A percentile compares a stretch with the other conserved stretches of the same genome.
phyloP scores from a whole-genome alignment of 1,140 invertebrate species.

The Heterodera carotae region DNA sequence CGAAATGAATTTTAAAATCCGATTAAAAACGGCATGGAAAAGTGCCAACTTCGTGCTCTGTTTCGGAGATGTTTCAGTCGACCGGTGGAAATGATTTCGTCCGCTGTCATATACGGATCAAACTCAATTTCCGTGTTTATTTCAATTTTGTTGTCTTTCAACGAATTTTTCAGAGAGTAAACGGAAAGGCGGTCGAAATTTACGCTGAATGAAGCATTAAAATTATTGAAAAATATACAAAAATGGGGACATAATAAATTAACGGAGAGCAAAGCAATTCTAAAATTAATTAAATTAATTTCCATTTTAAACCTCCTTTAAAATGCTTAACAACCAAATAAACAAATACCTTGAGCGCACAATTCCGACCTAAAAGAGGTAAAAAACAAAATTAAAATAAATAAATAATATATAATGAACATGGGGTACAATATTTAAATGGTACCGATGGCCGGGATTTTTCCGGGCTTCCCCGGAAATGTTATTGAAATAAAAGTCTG shows the following conservation, averaged over 20 bases:
- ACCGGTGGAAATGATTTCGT: constrained; percentile 58
- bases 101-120: constrained; percentile 57
- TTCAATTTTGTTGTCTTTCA: constrained; percentile 56
- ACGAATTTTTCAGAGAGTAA: constrained; percentile 54
- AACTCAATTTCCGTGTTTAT: constrained; percentile 59
- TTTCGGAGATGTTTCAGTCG: constrained; percentile 49
- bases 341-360: constrained; percentile 39
- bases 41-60: constrained; percentile 51
- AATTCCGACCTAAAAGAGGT: constrained; percentile 43
- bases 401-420: background rate
- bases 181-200: constrained; percentile 56
- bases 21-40: background rate
- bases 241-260: too few relatives aligned
- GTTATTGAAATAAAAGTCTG: too few relatives aligned
- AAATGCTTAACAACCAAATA: background rate
- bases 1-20: too few relatives aligned
- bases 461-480: too few relatives aligned
- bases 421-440: too few relatives aligned
- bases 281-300: background rate
- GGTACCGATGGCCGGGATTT: too few relatives aligned
- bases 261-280: too few relatives aligned
- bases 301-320: constrained; percentile 33
- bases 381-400: background rate
- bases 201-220: constrained; percentile 39
- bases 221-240: background rate